A percentile compares a stretch with the other conserved stretches of the same genome.
Conservation (phyloP, 2,113 vertebrate genomes). For the Tinamus guttatus region DNA sequence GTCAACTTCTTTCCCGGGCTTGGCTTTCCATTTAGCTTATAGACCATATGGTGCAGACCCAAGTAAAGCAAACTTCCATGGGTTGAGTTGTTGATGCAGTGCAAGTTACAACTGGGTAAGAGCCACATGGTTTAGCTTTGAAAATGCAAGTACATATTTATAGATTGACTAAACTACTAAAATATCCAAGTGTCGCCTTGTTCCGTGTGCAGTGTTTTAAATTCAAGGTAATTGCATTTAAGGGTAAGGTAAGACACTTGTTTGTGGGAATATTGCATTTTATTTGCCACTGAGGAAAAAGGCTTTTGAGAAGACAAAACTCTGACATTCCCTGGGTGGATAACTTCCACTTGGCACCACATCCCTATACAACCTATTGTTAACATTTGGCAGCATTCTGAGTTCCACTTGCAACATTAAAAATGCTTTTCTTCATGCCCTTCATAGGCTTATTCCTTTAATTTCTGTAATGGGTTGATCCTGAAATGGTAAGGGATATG, state of each 20-base stretch:
- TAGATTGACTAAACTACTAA: slow-evolving; percentile 12
- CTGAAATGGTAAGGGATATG: background rate
- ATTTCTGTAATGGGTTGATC: background rate
- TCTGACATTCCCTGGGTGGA: background rate
- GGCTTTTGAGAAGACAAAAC: background rate
- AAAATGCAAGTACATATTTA: slow-evolving; percentile 49
- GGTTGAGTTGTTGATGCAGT: background rate
- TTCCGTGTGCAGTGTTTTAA: slow-evolving; percentile 33
- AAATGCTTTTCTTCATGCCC: background rate
- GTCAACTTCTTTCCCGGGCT: background rate
- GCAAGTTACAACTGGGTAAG: slow-evolving; percentile 13
- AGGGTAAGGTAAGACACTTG: slow-evolving; percentile 14
- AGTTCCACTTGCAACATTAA: background rate
- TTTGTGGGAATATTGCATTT: slow-evolving; percentile 28
- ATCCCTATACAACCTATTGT: background rate
- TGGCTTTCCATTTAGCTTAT: background rate
- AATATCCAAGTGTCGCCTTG: slow-evolving; percentile 2
- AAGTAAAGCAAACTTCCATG: background rate
- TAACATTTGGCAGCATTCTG: background rate
- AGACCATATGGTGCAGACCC: background rate
- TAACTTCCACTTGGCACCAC: background rate
- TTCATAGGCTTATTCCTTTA: background rate
- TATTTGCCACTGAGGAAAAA: background rate
- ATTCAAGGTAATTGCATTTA: too few relatives aligned
- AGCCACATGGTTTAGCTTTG: background rate